These are phyloP conservation scores for Neolamprologus kungweensis DNA, from an alignment of 2,113 vertebrate species.

Conservation along the genomic window DNA sequence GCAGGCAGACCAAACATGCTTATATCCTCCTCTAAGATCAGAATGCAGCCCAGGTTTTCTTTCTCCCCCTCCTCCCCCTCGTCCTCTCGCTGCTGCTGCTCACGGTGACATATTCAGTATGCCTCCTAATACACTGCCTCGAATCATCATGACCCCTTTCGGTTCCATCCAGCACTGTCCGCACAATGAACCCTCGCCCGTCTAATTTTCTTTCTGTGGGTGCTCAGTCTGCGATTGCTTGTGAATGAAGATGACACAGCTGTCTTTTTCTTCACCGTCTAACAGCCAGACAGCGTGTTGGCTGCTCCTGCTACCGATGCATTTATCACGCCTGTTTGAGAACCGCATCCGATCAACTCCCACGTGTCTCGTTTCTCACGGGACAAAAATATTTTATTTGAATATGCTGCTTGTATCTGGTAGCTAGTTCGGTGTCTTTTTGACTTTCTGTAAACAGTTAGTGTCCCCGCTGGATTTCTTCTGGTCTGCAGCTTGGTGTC, in stretches of 20 bases:
- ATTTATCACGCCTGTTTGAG: background rate
- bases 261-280: background rate
- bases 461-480: background rate
- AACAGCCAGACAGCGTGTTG: background rate
- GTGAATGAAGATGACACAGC: background rate
- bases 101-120: background rate
- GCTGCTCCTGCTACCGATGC: background rate
- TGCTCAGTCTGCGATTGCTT: background rate
- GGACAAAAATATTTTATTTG: background rate
- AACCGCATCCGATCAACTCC: background rate
- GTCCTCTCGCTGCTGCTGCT: background rate
- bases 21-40: background rate
- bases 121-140: background rate
- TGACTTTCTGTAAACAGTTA: background rate
- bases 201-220: background rate
- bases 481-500: background rate
- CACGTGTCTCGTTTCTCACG: background rate
- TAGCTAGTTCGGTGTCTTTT: background rate
- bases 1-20: conserved; percentile 8
- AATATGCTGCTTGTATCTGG: background rate
- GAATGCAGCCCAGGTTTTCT: conserved; percentile 13
- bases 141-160: background rate
- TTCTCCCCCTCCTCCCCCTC: background rate
- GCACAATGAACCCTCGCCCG: background rate
- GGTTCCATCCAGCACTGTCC: background rate